Base-by-base conservation (phyloP, 2,797 vertebrate genomes). In the Dryobates pubescens region DNA sequence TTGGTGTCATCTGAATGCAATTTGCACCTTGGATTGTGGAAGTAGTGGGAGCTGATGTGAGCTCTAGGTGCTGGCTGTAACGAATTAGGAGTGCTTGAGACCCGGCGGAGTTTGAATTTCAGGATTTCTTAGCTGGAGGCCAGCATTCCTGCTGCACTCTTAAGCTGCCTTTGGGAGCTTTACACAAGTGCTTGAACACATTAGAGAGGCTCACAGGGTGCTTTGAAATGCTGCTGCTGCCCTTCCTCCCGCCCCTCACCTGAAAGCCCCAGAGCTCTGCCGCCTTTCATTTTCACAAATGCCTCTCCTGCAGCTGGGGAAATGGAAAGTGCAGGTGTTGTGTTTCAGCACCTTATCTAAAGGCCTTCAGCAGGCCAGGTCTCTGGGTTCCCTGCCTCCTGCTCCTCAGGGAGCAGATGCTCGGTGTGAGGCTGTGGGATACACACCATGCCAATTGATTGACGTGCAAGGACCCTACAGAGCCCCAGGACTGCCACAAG, bases 311-410 rank as follows among this genome's bases (percentile, higher is more conserved):
- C 65, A 76, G 82, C 69, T 49, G 69, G 10, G 38, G 49, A 76
- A 49, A 22, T 62, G 59, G 67, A 38, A 74, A 78, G 84, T 63
- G 76, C 85, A 80, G 91, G 85, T 95, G 93, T 75, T 94, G 87
- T 89, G 5, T 93, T 92, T 91, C 85, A 63, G 73, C 34, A 47
- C 65, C 53, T 90, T 88, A 89, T 83, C 85, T 90, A 10, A 36
- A 83, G 87, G 58, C 89, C 84, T 89, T 78, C 41, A 43, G 67
- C 56, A 9, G 23, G 84, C 29, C 65, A 14, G 70, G 47, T 56
- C 59, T 36, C 32, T 24, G 0, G n/a, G 57, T 17, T 65, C 30
- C 51, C 43, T 18, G 27, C 67, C 53, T 34, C 9, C 32, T 45
- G 38, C 57, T 43, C 47, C 63, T 22, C 3, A 3, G 71, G 59